A percentile compares a stretch with the other conserved stretches of the same genome.
These are phyloP conservation scores for Palythoa caribaeorum DNA, from an alignment of 92 coral and sea anemone genomes.

Conservation along the genomic window DNA sequence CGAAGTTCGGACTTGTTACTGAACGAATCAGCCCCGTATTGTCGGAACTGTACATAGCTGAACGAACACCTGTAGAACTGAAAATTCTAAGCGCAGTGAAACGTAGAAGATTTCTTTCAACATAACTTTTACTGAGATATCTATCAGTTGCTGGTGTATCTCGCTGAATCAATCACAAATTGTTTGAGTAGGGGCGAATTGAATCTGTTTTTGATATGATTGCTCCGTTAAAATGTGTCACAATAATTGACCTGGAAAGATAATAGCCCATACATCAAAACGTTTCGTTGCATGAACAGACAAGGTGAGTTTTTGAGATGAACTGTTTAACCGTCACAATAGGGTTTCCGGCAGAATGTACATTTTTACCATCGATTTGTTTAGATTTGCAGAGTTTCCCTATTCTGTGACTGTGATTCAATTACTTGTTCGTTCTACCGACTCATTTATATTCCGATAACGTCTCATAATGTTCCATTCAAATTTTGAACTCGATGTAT, in stretches of 20 bases:
- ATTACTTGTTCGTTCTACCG: background rate
- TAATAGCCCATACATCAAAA: background rate
- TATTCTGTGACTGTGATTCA: background rate
- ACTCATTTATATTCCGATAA: background rate
- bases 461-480: background rate
- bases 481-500: background rate
- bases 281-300: background rate
- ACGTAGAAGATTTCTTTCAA: slow-evolving; percentile 31
- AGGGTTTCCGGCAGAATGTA: slow-evolving; percentile 1
- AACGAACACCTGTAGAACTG: slow-evolving; percentile 24
- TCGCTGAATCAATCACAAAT: slow-evolving; percentile 11
- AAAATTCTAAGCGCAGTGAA: background rate
- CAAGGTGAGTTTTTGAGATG: background rate
- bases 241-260: slow-evolving; percentile 18
- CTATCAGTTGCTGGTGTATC: slow-evolving; percentile 11
- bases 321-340: background rate
- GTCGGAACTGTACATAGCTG: slow-evolving; percentile 27
- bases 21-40: background rate
- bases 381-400: background rate
- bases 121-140: slow-evolving; percentile 5
- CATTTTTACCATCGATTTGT: background rate
- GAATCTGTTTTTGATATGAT: slow-evolving; percentile 4
- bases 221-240: background rate
- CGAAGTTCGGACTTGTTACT: slow-evolving; percentile 10
- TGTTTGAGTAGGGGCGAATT: slow-evolving; percentile 22